phyloP scores from a whole-genome alignment of 2,797 vertebrate genomes.

The Tragopan temminckii region DNA sequence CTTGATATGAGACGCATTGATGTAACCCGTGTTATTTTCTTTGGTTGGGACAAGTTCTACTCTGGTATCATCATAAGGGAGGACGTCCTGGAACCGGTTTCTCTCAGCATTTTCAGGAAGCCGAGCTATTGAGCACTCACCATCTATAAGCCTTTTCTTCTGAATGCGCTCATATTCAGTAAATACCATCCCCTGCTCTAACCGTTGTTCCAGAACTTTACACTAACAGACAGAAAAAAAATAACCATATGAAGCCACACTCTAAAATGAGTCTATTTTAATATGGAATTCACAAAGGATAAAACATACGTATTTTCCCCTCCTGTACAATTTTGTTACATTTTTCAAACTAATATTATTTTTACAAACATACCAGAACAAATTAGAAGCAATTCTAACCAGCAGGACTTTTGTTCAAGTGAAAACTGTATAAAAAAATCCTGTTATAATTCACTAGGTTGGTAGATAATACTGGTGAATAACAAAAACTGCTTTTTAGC shows the following conservation, averaged over 20 bases:
- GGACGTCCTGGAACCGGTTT: constrained; percentile 95
- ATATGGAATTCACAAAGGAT: neutral
- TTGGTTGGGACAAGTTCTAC: constrained; percentile 98
- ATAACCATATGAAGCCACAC: accelerated
- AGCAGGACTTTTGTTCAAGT: neutral
- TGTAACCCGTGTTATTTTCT: constrained; percentile 98
- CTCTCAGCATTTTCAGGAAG: constrained; percentile 92
- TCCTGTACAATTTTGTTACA: neutral
- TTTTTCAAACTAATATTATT: neutral
- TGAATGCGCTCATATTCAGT: constrained; percentile 93
- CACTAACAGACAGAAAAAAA: constrained; percentile 81
- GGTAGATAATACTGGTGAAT: neutral
- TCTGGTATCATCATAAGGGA: constrained; percentile 93
- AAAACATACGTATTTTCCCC: neutral
- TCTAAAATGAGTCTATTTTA: accelerated
- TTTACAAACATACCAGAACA: neutral
- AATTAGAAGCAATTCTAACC: neutral
- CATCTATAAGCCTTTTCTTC: constrained; percentile 83
- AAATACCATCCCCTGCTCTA: constrained; percentile 93
- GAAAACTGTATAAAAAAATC: neutral
- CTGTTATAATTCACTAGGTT: neutral
- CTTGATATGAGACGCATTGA: constrained; percentile 95
- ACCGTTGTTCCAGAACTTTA: constrained; percentile 89
- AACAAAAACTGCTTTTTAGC: neutral
- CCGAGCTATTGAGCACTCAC: constrained; percentile 86